These are phyloP conservation scores for Melozone crissalis DNA, from an alignment of 2,113 vertebrate species.

Conservation along the genomic window DNA sequence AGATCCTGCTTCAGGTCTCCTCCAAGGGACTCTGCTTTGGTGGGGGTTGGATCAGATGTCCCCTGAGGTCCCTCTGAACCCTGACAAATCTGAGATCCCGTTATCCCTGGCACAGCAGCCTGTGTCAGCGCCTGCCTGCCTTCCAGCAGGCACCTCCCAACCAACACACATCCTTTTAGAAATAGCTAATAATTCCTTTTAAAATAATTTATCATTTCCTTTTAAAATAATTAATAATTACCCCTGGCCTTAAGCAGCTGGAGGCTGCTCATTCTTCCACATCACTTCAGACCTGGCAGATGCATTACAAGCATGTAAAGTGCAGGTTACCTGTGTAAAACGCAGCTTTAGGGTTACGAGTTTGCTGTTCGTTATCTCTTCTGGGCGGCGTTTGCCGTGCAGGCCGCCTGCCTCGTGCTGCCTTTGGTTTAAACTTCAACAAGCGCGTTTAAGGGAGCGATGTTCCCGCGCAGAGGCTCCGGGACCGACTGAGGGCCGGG, in stretches of 20 bases:
- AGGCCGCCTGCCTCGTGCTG: accelerated
- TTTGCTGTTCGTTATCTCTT: background rate
- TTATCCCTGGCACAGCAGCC: accelerated
- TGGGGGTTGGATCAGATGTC: background rate
- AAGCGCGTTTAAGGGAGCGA: accelerated
- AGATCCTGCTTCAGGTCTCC: background rate
- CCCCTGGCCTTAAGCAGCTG: background rate
- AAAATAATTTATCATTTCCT: background rate
- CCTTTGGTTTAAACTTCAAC: background rate
- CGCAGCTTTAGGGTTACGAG: background rate
- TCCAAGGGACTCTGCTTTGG: background rate
- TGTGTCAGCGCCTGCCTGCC: accelerated
- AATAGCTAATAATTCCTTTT: background rate
- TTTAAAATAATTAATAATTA: background rate
- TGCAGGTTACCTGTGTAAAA: background rate
- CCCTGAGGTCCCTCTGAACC: too few relatives aligned
- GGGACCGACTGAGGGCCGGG: accelerated
- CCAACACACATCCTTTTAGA: background rate
- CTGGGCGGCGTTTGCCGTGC: background rate
- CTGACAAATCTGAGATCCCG: too few relatives aligned
- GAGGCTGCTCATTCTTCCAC: background rate
- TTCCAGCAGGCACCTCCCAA: background rate
- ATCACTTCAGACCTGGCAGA: accelerated
- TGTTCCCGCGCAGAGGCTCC: accelerated
- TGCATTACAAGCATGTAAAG: accelerated